Evolutionary conservation across 2,113 vertebrate genomes (phyloP).

Genomic region (Spea bombifrons): DNA sequence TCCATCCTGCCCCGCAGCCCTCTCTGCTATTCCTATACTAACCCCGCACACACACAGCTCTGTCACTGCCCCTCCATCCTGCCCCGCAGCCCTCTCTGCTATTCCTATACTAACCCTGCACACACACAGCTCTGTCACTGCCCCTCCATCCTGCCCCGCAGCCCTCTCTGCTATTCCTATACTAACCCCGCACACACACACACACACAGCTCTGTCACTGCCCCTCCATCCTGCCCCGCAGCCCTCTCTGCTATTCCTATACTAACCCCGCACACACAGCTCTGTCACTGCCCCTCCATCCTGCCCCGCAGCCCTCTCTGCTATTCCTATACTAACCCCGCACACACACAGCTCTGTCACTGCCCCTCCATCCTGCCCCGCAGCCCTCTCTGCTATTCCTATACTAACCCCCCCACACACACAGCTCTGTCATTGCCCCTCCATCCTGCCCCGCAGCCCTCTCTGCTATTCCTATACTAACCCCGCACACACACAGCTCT

Average conservation of each 20-base stretch:
- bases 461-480: not conserved
- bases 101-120: no score
- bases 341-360: not conserved
- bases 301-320: not conserved
- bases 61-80: not conserved
- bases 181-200: no score
- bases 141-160: not conserved
- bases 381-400: constrained; percentile 1
- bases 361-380: not conserved
- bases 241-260: not conserved
- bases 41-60: no score
- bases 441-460: not conserved
- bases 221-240: not conserved
- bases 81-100: no score
- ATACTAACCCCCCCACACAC: not conserved
- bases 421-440: constrained; percentile 1
- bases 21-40: not conserved
- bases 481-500: no score
- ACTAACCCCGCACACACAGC: no score
- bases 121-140: not conserved
- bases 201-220: constrained; percentile 7
- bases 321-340: not conserved
- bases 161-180: constrained; percentile 1
- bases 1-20: not conserved
- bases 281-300: not conserved